These are phyloP conservation scores for Ophiothrix spiculata DNA, from an alignment of 35 echinoderm and acorn worm species.

Conservation along the genomic window DNA sequence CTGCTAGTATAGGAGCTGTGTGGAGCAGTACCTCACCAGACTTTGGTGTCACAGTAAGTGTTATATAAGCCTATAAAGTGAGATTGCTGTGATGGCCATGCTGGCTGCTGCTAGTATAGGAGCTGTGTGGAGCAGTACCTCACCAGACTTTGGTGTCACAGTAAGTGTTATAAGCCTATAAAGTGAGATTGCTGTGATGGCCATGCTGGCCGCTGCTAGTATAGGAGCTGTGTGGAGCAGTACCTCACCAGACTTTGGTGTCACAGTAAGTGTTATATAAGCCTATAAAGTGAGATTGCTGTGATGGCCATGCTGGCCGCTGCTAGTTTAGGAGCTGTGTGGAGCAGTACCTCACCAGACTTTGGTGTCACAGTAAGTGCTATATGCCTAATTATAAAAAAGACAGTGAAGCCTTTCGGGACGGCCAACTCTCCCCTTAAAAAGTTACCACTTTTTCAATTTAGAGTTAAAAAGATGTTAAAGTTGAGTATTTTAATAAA, in stretches of 20 bases:
- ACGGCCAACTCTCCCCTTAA: too few species aligned
- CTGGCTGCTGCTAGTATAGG: slow-evolving; percentile 94
- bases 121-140: slow-evolving; percentile 96
- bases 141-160: slow-evolving; percentile 98
- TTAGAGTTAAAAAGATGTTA: too few species aligned
- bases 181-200: slow-evolving; percentile 79
- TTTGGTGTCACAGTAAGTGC: slow-evolving; percentile 93
- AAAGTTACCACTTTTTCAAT: too few species aligned
- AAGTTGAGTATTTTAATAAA: too few species aligned
- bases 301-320: slow-evolving; percentile 91
- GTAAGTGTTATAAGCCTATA: slow-evolving; percentile 84
- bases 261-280: slow-evolving; percentile 67
- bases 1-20: slow-evolving; percentile 88
- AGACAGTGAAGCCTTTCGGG: too few species aligned
- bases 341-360: slow-evolving; percentile 98
- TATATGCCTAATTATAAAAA: too few species aligned
- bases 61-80: slow-evolving; percentile 88
- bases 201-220: slow-evolving; percentile 91
- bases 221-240: slow-evolving; percentile 98
- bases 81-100: slow-evolving; percentile 82
- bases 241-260: slow-evolving; percentile 99
- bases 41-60: slow-evolving; percentile 96
- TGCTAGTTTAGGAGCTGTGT: slow-evolving; percentile 91
- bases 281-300: slow-evolving; percentile 21
- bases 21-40: slow-evolving; percentile 99